Evolutionary conservation across 1,140 invertebrate species (phyloP).

Genomic region (Apis cerana): DNA sequence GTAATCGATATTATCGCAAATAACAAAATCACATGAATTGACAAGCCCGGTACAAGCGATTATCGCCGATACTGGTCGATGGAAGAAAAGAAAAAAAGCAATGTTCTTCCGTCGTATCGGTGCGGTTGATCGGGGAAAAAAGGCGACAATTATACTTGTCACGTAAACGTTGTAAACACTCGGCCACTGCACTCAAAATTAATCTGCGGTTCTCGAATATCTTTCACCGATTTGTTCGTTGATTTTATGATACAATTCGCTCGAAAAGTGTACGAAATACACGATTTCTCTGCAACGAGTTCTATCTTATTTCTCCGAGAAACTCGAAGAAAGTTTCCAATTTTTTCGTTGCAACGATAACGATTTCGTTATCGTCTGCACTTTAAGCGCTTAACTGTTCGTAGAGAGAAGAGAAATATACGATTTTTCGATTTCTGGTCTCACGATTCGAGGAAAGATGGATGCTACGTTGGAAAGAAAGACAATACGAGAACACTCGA

Average conservation of each 20-base stretch:
- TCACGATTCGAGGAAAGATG: no score
- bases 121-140: slow-evolving; percentile 17
- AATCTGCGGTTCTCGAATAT: neutral
- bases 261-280: no score
- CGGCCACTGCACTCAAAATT: neutral
- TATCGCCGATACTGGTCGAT: slow-evolving; percentile 42
- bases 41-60: slow-evolving; percentile 53
- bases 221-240: neutral
- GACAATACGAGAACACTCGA: neutral
- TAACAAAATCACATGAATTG: slow-evolving; percentile 45
- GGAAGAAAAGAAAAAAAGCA: slow-evolving; percentile 3
- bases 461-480: no score
- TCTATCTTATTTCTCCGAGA: no score
- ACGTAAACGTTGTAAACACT: neutral
- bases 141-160: neutral
- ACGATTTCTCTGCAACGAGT: no score
- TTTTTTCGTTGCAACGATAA: no score
- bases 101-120: slow-evolving; percentile 15
- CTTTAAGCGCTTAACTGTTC: no score
- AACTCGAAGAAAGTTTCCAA: no score
- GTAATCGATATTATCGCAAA: slow-evolving; percentile 51
- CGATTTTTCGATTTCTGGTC: no score
- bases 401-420: no score
- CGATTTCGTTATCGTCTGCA: no score
- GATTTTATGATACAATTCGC: neutral